phyloP scores from a whole-genome alignment of 2,888 invertebrate species.

The Papilio gigon region DNA sequence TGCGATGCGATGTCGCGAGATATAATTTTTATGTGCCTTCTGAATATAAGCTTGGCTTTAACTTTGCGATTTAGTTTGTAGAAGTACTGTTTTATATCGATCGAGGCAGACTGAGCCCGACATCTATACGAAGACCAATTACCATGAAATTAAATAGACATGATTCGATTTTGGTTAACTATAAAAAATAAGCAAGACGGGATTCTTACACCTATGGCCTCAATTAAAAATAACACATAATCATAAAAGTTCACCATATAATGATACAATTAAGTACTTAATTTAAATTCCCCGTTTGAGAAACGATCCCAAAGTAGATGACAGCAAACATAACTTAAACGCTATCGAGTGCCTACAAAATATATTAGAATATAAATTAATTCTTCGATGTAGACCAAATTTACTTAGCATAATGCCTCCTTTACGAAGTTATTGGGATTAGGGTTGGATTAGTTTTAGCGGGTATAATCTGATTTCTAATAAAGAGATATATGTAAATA shows the following conservation, averaged over 20 bases:
- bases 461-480: slow-evolving; percentile 32
- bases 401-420: slow-evolving; percentile 40
- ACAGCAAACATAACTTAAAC: slow-evolving; percentile 2
- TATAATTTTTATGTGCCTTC: slow-evolving; percentile 11
- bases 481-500: slow-evolving; percentile 35
- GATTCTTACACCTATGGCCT: neutral
- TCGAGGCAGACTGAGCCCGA: neutral
- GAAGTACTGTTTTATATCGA: neutral
- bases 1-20: neutral
- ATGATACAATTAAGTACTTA: neutral
- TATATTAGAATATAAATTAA: slow-evolving; percentile 38
- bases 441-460: slow-evolving; percentile 39
- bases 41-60: slow-evolving; percentile 1
- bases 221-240: neutral
- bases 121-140: neutral
- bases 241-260: neutral
- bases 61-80: neutral
- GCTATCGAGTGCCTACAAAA: slow-evolving; percentile 23
- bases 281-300: neutral
- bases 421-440: slow-evolving; percentile 35
- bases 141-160: neutral
- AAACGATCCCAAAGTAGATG: slow-evolving; percentile 3
- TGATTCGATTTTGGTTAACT: neutral
- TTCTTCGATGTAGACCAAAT: slow-evolving; percentile 36
- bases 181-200: neutral